Base-by-base conservation (phyloP, 2,797 vertebrate genomes). In the Amphiprion clarkii region DNA sequence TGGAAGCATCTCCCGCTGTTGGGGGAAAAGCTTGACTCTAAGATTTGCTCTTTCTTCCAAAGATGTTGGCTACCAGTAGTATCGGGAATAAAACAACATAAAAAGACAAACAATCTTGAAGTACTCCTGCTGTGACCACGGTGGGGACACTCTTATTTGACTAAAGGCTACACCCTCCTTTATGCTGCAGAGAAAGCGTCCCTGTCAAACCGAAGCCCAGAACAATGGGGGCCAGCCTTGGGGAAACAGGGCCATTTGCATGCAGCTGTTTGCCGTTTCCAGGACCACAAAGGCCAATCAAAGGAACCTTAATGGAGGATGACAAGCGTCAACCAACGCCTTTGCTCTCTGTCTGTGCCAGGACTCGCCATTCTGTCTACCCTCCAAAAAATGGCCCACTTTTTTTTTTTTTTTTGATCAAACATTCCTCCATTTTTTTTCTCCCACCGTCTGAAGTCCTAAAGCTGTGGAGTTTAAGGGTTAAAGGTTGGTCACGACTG, bases 231-330 rank as follows among this genome's bases (percentile, higher is more conserved):
- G 93, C 94, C 94, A 95, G 94, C 93, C 92, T 91, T 83, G 55
- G 95, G 93, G 95, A 94, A 95, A 90, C 93, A 84, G 93, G 92
- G 83, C 96, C 95, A 96, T 97, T 98, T 97, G 96, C 96, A 97
- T 97, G 96, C 96, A 97, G 96, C 96, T 97, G 97, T 97, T 98
- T 97, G 96, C 95, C 93, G 90, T 96, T 96, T 96, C 96, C 95
- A 96, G 95, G 95, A 96, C 91, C 94, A 94, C 96, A 98, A 97
- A 98, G 95, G 93, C 95, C 96, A 96, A 95, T 96, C 94, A 95
- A 94, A 96, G 93, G 93, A 92, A 91, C 88, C 92, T 95, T 97
- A 97, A 97, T 95, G 90, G 93, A 92, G 89, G 94, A 93, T 96
- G 96, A 96, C 95, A 96, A 95, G 95, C 96, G 91, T 95, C 95